Evolutionary conservation across 1,140 invertebrate species (phyloP), one percentile per base, ranked within the genome.

Genomic region (Aphelinus atriplicis): DNA sequence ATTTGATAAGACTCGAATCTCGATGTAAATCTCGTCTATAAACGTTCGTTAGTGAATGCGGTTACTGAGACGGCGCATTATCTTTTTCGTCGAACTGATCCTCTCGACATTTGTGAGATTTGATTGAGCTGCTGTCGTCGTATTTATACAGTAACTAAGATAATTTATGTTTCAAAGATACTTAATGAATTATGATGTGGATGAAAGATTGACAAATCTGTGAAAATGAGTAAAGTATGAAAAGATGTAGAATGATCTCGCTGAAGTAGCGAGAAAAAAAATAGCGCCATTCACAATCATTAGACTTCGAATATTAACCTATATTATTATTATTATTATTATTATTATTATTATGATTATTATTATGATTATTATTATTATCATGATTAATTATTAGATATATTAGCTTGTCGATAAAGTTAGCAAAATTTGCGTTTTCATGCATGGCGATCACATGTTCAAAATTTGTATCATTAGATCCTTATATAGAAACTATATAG

Each of bases 401-500:
- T 53, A 53, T 26, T 26, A 26, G 26, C 26, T 26, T 26, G 26
- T 26, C 26, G 51, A 53, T 53, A 9, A 53, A 53, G 9, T 76
- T 80, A 78, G 67, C 68, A 57, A 67, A 71, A 67, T 76, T 76
- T 70, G 68, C 68, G 74, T 60, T 7, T 43, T 45, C 6, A 57
- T 48, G 68, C 55, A 66, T 66, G 26, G 65, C 67, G 47, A 70
- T 74, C 46, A 75, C 53, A 69, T 77, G 77, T 78, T 79, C 60
- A 77, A 76, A 77, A 70, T 76, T 55, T 77, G 78, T 80, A 78
- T 62, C 26, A 26, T 53, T 79, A 76, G 53, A 75, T 66, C 64
- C 62, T 76, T 75, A 78, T 66, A 64, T 75, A 58, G 75, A 79
- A 77, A 78, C 75, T 77, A 73, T 72, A 68, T 73, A 79, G 53